Evolutionary conservation across 2,888 invertebrate genomes (phyloP).

Genomic region (Sussaba pulchella): DNA sequence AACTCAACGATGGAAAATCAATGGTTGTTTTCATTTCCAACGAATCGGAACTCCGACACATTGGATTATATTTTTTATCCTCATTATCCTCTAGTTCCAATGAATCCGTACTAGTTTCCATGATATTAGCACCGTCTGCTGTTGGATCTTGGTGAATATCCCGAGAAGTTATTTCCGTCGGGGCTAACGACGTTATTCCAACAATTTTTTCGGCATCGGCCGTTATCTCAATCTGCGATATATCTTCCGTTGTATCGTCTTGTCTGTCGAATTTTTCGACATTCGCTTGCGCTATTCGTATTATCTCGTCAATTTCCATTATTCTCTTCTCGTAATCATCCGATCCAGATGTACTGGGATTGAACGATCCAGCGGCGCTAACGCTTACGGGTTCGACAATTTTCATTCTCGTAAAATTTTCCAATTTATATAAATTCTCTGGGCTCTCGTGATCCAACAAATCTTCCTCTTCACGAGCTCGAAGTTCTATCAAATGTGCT

Average conservation of each 20-base stretch:
- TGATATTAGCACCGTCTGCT: constrained; percentile 83
- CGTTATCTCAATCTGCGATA: constrained; percentile 82
- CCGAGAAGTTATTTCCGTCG: too few species aligned
- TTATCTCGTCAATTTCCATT: constrained; percentile 89
- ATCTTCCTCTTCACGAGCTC: constrained; percentile 94
- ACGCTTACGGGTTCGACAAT: constrained; percentile 71
- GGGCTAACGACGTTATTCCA: too few species aligned
- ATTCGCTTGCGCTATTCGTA: constrained; percentile 88
- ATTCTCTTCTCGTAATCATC: constrained; percentile 89
- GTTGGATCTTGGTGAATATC: constrained; percentile 51
- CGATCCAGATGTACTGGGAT: constrained; percentile 85
- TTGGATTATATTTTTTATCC: constrained; percentile 84
- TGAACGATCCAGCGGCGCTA: constrained; percentile 83
- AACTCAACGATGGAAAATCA: constrained; percentile 82
- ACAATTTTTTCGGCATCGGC: constrained; percentile 69
- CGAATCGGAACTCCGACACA: constrained; percentile 89
- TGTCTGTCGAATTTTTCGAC: constrained; percentile 87
- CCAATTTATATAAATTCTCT: constrained; percentile 87
- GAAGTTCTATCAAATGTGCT: constrained; percentile 92
- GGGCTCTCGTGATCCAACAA: constrained; percentile 89
- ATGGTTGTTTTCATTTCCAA: constrained; percentile 87
- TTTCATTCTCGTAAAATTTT: constrained; percentile 78
- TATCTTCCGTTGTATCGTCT: constrained; percentile 86
- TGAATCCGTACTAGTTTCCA: constrained; percentile 88
- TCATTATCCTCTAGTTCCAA: constrained; percentile 85